These are phyloP conservation scores for Eclectus roratus DNA, from an alignment of 2,113 vertebrate species.

Conservation along the genomic window DNA sequence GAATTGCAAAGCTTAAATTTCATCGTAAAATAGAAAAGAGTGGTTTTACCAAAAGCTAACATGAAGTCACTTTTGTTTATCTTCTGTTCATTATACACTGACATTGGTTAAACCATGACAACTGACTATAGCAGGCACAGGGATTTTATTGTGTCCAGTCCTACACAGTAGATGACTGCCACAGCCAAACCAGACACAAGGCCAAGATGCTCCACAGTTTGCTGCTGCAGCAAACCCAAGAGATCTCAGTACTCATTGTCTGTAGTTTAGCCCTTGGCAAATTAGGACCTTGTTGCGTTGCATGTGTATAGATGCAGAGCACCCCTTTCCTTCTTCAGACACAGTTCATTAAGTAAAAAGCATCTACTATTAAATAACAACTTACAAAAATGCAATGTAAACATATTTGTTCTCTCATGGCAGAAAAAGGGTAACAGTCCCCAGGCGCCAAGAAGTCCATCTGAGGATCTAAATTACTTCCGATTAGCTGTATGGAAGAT, in stretches of 20 bases:
- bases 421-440: background rate
- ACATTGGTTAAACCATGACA: background rate
- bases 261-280: background rate
- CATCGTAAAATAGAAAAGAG: background rate
- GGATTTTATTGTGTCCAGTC: background rate
- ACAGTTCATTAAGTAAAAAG: background rate
- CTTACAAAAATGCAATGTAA: background rate
- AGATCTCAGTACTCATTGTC: background rate
- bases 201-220: background rate
- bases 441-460: background rate
- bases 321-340: background rate
- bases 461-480: background rate
- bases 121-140: background rate
- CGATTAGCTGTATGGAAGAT: background rate
- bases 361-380: background rate
- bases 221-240: background rate
- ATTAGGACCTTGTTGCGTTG: background rate
- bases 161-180: background rate
- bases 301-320: accelerated
- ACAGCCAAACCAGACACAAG: background rate
- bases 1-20: background rate
- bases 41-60: background rate
- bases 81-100: background rate
- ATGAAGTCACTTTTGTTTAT: background rate
- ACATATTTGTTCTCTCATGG: background rate